Evolutionary conservation across 2,797 vertebrate genomes (phyloP).

Genomic region (Pangasius krempfi): DNA sequence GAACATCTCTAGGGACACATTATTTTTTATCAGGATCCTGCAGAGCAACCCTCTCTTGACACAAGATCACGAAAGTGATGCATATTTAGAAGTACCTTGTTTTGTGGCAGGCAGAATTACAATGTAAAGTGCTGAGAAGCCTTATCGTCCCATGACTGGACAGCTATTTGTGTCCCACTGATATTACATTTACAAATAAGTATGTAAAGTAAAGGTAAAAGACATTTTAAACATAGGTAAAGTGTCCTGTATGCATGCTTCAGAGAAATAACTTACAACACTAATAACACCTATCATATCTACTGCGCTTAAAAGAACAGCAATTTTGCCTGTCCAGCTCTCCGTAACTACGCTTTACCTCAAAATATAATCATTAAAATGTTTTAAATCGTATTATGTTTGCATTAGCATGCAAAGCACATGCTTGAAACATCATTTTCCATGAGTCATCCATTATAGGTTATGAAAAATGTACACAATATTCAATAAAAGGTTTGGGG

Average conservation of each 20-base stretch:
- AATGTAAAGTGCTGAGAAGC: slow-evolving; percentile 18
- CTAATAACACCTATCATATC: not conserved
- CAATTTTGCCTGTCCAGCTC: not conserved
- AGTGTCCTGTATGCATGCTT: not conserved
- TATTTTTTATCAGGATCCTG: slow-evolving; percentile 26
- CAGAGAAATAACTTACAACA: not conserved
- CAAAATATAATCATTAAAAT: not conserved
- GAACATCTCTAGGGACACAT: slow-evolving; percentile 26
- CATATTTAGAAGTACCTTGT: slow-evolving; percentile 22
- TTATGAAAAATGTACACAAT: not conserved
- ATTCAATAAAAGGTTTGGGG: not conserved
- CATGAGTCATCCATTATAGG: not conserved
- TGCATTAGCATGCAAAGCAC: not conserved
- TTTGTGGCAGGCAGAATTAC: not conserved
- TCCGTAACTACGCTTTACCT: not conserved
- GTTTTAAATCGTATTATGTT: not conserved
- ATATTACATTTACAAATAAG: not conserved
- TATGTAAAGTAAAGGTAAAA: not conserved
- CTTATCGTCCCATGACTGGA: not conserved
- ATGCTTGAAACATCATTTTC: not conserved
- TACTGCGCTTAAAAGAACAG: not conserved
- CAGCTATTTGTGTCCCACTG: not conserved
- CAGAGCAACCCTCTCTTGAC: slow-evolving; percentile 26
- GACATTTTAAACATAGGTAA: not conserved
- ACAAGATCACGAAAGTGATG: slow-evolving; percentile 29